Conservation (phyloP, 2,797 vertebrate genomes). For the Anolis apletophallus region DNA sequence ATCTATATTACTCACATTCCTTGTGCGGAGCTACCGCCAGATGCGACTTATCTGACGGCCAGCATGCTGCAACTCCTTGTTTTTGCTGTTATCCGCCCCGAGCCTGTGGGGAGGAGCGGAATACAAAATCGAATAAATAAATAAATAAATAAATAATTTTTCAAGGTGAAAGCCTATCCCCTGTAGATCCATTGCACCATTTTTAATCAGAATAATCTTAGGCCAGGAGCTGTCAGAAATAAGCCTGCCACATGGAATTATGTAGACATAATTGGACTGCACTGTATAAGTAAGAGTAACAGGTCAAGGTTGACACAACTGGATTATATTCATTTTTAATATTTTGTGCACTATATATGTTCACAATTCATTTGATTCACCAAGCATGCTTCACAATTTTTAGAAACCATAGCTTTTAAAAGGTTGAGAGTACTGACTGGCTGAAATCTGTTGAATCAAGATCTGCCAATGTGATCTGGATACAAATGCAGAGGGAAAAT, state of each 20-base stretch:
- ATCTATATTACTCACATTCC: no score
- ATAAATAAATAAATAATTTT: no score
- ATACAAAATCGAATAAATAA: no score
- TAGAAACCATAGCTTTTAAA: constrained; percentile 15
- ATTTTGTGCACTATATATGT: not conserved
- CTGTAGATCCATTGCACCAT: not conserved
- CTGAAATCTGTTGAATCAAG: constrained; percentile 26
- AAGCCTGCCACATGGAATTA: not conserved
- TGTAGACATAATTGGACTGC: not conserved
- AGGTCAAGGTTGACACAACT: not conserved
- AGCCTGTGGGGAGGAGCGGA: no score
- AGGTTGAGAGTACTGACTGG: not conserved
- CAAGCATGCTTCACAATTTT: constrained; percentile 21
- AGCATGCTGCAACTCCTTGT: no score
- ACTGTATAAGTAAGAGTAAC: not conserved
- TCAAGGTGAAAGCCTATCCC: not conserved
- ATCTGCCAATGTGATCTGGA: not conserved
- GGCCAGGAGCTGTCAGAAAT: not conserved
- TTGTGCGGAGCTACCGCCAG: no score
- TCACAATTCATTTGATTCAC: constrained; percentile 4
- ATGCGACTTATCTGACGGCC: no score
- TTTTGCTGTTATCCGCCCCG: no score
- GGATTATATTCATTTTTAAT: constrained; percentile 11
- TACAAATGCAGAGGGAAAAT: not conserved
- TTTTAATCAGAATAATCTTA: not conserved